Conservation (phyloP, 2,113 vertebrate species). For the Argyrosomus japonicus region DNA sequence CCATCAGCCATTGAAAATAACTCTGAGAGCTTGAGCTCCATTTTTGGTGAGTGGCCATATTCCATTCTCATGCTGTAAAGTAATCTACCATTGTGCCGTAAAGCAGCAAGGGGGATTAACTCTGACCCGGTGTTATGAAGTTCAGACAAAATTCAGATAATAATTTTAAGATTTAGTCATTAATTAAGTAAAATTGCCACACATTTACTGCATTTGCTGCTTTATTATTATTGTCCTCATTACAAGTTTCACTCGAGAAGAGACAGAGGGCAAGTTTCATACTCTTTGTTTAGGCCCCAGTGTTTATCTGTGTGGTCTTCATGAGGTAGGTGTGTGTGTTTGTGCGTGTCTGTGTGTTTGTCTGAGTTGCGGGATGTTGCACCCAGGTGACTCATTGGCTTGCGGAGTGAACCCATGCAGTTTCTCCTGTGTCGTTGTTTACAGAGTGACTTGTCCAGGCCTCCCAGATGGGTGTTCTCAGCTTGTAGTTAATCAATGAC, state of each 20-base stretch:
- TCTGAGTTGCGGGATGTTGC: conserved; percentile 36
- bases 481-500: conserved; percentile 73
- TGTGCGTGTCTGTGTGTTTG: conserved; percentile 3
- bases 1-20: neutral
- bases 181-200: neutral
- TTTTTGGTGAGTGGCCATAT: neutral
- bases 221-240: neutral
- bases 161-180: neutral
- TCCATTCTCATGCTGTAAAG: neutral
- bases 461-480: conserved; percentile 62
- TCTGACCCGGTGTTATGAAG: too few relatives aligned
- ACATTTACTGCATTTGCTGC: neutral
- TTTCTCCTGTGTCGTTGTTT: conserved; percentile 56
- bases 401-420: conserved; percentile 50
- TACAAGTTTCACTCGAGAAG: conserved; percentile 1
- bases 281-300: conserved; percentile 22
- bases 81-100: neutral
- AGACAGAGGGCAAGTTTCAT: conserved; percentile 30
- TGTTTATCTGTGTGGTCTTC: conserved; percentile 38
- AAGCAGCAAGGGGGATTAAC: neutral
- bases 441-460: conserved; percentile 44
- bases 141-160: neutral
- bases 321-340: conserved; percentile 12
- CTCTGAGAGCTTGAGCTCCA: neutral
- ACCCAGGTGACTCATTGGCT: conserved; percentile 73